phyloP scores from a whole-genome alignment of 2,888 invertebrate genomes.

The Pristionchus mayeri region DNA sequence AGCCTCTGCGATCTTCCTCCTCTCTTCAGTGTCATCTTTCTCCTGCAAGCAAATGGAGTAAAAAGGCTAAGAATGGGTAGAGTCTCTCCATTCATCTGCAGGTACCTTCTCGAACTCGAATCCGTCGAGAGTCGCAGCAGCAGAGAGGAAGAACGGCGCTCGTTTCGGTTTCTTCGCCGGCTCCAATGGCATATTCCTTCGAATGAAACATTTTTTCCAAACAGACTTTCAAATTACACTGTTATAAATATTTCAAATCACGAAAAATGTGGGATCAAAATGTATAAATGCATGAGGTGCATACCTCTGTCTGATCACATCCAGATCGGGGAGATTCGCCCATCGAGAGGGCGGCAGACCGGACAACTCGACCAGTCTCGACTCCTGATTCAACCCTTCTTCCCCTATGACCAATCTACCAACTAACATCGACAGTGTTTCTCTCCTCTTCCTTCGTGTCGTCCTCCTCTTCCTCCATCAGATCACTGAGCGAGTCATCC shows the following conservation, averaged over 20 bases:
- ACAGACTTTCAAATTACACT: not conserved
- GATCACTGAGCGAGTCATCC: not conserved
- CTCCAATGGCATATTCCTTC: slow-evolving; percentile 89
- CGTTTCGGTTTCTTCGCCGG: slow-evolving; percentile 86
- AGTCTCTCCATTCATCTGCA: too few relatives aligned
- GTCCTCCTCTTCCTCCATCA: slow-evolving; percentile 12
- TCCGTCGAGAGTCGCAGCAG: slow-evolving; percentile 87
- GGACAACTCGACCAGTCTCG: slow-evolving; percentile 85
- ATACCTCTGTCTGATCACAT: slow-evolving; percentile 84
- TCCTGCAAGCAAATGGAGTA: slow-evolving; percentile 20
- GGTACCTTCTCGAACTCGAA: slow-evolving; percentile 82
- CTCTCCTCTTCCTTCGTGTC: slow-evolving; percentile 25
- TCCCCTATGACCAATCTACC: not conserved
- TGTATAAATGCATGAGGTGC: too few relatives aligned
- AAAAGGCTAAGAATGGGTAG: too few relatives aligned
- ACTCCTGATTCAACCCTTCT: slow-evolving; percentile 15
- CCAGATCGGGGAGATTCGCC: slow-evolving; percentile 90
- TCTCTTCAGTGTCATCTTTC: slow-evolving; percentile 50
- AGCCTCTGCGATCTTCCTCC: slow-evolving; percentile 55
- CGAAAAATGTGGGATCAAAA: too few relatives aligned
- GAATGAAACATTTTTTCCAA: not conserved
- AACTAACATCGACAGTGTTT: slow-evolving; percentile 29
- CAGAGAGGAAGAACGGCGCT: slow-evolving; percentile 96
- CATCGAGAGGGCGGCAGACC: slow-evolving; percentile 86
- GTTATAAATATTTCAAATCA: too few relatives aligned